Evolutionary conservation across 2,888 invertebrate genomes (phyloP).

Genomic region (Mythimna ferrago): DNA sequence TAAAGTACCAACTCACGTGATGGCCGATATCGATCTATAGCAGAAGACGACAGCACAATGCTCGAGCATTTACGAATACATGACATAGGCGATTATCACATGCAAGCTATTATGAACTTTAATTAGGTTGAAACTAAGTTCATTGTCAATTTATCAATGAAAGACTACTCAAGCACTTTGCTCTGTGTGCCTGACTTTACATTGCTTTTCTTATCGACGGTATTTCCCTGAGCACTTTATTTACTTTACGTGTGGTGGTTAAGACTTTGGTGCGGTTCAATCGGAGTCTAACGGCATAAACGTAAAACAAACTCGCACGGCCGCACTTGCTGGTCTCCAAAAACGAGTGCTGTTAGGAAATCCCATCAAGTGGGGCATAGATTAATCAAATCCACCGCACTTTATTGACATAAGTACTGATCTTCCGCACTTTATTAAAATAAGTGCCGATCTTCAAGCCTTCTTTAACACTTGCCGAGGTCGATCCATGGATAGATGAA

Average conservation of each 20-base stretch:
- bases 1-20: conserved; percentile 90
- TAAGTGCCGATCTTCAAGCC: no score
- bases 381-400: background rate
- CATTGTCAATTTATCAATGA: background rate
- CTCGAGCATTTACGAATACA: background rate
- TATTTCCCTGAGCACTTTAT: background rate
- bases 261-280: no score
- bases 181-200: background rate
- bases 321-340: no score
- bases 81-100: background rate
- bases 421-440: no score
- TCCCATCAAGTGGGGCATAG: background rate
- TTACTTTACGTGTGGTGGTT: background rate
- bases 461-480: no score
- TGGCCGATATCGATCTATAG: background rate
- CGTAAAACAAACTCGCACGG: no score
- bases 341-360: no score
- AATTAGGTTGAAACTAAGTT: background rate
- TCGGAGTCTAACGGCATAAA: no score
- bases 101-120: background rate
- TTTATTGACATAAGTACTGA: no score
- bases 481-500: no score
- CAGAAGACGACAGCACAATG: background rate
- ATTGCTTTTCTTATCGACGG: background rate
- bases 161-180: background rate